phyloP scores from a whole-genome alignment of 2,113 vertebrate species.

The Podarcis muralis region DNA sequence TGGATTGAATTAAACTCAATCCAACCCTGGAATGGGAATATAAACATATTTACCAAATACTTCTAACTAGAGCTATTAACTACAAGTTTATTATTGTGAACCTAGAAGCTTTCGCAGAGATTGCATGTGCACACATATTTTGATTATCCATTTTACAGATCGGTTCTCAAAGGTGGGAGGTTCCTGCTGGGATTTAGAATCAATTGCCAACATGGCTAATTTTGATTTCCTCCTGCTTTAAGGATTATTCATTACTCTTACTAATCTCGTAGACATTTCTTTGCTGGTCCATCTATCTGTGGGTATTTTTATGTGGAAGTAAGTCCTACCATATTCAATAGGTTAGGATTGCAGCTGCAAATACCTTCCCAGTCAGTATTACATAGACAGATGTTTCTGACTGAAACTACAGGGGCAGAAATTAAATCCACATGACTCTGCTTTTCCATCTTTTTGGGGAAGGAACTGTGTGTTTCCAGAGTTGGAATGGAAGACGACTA shows the following conservation, averaged over 20 bases:
- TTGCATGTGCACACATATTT: neutral
- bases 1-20: slow-evolving; percentile 10
- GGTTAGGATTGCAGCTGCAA: neutral
- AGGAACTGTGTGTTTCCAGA: neutral
- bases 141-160: neutral
- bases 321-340: neutral
- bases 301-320: neutral
- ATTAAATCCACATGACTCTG: neutral
- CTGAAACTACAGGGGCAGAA: neutral
- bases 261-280: neutral
- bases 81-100: neutral
- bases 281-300: neutral
- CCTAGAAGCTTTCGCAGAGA: neutral
- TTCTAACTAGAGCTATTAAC: neutral
- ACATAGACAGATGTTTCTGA: neutral
- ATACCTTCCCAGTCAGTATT: neutral
- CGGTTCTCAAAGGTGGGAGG: neutral
- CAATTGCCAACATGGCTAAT: neutral
- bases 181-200: neutral
- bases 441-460: neutral
- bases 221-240: neutral
- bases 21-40: neutral
- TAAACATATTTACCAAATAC: neutral
- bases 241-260: neutral
- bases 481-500: neutral